These are phyloP conservation scores for Poecilia wingei DNA, from an alignment of 2,797 vertebrate species.

Conservation along the genomic window DNA sequence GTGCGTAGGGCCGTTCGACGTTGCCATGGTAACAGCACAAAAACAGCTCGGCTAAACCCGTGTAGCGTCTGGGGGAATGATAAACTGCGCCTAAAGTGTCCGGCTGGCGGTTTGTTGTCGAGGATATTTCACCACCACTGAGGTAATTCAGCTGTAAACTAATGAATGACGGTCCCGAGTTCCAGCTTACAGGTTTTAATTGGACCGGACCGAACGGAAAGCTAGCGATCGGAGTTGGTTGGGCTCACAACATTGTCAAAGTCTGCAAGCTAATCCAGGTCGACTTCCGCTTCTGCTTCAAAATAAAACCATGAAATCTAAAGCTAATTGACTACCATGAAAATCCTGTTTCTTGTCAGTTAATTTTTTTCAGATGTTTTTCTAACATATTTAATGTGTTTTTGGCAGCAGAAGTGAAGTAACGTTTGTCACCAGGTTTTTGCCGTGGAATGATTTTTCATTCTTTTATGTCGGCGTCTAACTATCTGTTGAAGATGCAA, in stretches of 20 bases:
- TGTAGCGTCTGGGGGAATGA: neutral
- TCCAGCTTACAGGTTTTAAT: neutral
- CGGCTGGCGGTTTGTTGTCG: neutral
- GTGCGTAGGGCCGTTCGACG: slow-evolving; percentile 26
- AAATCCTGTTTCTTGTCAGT: neutral
- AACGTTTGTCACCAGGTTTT: neutral
- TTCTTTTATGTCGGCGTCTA: neutral
- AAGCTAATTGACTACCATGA: neutral
- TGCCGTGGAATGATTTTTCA: neutral
- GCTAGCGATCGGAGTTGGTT: slow-evolving; percentile 7
- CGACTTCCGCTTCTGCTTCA: slow-evolving; percentile 24
- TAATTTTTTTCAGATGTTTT: neutral
- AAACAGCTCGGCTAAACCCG: slow-evolving; percentile 25
- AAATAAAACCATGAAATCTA: slow-evolving; percentile 23
- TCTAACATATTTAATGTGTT: neutral
- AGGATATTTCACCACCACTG: slow-evolving; percentile 8
- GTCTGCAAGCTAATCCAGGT: fast-evolving
- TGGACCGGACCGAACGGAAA: neutral
- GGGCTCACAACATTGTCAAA: neutral
- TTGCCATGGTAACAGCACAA: slow-evolving; percentile 65
- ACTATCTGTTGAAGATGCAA: neutral
- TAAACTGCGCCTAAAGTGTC: slow-evolving; percentile 14
- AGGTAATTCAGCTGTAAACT: slow-evolving; percentile 39
- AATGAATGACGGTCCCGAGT: neutral
- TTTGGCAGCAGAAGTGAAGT: neutral